A percentile compares a stretch with the other conserved stretches of the same genome.
phyloP scores from a whole-genome alignment of 1,140 invertebrate species.

The Calliphora vicina region DNA sequence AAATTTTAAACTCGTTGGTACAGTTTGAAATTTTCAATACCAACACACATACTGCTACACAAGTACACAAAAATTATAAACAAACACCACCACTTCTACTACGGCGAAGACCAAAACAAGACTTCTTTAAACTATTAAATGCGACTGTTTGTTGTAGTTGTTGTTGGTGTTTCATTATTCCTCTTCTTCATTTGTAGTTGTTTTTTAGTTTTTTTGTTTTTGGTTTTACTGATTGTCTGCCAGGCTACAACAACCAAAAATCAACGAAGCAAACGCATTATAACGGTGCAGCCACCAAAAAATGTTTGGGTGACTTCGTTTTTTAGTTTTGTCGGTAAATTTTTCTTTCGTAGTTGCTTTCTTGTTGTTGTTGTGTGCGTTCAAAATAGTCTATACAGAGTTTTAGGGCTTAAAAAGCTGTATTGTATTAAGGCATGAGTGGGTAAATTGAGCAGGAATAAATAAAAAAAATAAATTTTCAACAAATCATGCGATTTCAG shows the following conservation, averaged over 20 bases:
- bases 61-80: no score
- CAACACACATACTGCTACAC: not conserved
- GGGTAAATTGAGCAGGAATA: not conserved
- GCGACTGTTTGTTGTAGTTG: not conserved
- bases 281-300: conserved; percentile 29
- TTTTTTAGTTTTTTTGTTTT: no score
- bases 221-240: not conserved
- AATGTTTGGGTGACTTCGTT: conserved; percentile 4
- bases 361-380: conserved; percentile 11
- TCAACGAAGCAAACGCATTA: conserved; percentile 30
- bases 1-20: no score
- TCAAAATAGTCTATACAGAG: not conserved
- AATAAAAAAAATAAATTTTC: not conserved
- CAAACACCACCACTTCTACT: not conserved
- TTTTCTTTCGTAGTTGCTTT: conserved; percentile 9
- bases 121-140: not conserved
- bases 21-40: no score
- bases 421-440: not conserved
- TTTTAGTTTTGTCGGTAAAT: not conserved
- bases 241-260: not conserved
- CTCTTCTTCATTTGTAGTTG: not conserved
- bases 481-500: no score
- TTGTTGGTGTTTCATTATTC: not conserved
- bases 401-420: conserved; percentile 11
- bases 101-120: not conserved